Conservation (phyloP, 2,888 invertebrate genomes). For the Macropis europaea region DNA sequence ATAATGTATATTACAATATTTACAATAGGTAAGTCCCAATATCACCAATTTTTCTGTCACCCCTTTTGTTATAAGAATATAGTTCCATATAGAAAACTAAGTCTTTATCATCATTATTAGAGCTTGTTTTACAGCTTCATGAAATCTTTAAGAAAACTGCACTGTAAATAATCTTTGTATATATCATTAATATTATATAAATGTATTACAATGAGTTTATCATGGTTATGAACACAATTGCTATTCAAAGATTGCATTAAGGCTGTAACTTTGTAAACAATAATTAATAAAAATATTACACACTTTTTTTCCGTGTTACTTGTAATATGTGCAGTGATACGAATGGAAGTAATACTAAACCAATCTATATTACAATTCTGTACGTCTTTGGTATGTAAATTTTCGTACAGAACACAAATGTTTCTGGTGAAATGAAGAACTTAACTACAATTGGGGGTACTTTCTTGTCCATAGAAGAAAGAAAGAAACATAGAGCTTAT, state of each 20-base stretch:
- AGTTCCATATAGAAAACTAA: conserved; percentile 79
- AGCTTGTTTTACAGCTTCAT: conserved; percentile 63
- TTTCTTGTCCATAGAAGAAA: conserved; percentile 51
- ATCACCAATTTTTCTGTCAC: conserved; percentile 67
- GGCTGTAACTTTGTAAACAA: conserved; percentile 51
- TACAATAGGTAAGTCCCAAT: conserved; percentile 77
- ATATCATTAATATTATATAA: conserved; percentile 54
- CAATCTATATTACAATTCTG: conserved; percentile 57
- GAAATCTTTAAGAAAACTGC: conserved; percentile 66
- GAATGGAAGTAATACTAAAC: conserved; percentile 40
- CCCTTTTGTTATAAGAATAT: conserved; percentile 76
- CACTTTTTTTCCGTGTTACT: conserved; percentile 25
- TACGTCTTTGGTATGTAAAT: conserved; percentile 58
- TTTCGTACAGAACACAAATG: conserved; percentile 55
- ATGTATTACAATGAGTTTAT: conserved; percentile 60
- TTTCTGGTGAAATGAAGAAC: conserved; percentile 46
- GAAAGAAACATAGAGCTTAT: conserved; percentile 40
- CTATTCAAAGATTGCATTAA: conserved; percentile 58
- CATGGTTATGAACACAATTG: conserved; percentile 66
- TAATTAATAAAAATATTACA: conserved; percentile 52
- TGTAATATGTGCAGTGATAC: conserved; percentile 49
- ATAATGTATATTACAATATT: conserved; percentile 77
- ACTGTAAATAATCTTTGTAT: conserved; percentile 60
- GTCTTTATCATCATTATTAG: conserved; percentile 74
- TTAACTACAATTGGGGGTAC: conserved; percentile 45